Percentiles rank a stretch among this genome's conserved stretches.
phyloP scores from a whole-genome alignment of 2,113 vertebrate species.

The Zosterops pallidus region DNA sequence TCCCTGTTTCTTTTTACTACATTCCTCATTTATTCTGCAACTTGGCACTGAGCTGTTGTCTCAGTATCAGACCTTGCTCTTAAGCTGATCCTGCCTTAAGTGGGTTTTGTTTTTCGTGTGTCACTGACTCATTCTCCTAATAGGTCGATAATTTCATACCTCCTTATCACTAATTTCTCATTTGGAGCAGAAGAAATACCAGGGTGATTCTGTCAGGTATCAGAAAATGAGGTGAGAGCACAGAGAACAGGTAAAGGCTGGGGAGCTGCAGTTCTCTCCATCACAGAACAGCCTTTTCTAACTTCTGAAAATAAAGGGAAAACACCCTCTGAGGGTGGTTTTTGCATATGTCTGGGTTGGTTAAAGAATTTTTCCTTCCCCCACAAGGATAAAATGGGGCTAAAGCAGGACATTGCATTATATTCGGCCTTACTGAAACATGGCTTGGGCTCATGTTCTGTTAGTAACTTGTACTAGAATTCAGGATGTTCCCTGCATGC shows the following conservation, averaged over 20 bases:
- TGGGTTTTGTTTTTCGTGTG: constrained; percentile 27
- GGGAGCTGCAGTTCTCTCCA: not conserved
- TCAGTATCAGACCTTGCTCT: not conserved
- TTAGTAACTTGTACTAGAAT: not conserved
- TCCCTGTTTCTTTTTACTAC: not conserved
- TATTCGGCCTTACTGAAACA: not conserved
- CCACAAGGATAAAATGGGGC: not conserved
- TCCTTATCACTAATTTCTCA: not conserved
- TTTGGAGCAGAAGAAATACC: not conserved
- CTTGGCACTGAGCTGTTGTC: not conserved
- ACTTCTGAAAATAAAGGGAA: not conserved
- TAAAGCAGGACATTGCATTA: not conserved
- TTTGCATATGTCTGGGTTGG: not conserved
- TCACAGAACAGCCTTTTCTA: not conserved
- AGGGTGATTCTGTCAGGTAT: not conserved
- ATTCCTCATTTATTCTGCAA: not conserved
- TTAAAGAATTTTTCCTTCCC: not conserved
- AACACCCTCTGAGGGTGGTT: not conserved
- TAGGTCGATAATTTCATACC: constrained; percentile 13
- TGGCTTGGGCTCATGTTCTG: not conserved
- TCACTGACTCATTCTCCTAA: constrained; percentile 55
- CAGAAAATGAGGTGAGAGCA: not conserved
- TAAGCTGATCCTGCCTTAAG: constrained; percentile 39
- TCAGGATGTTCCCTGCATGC: not conserved
- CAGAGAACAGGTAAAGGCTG: not conserved